phyloP scores from a whole-genome alignment of 2,797 vertebrate genomes.

The Lithobates pipiens region DNA sequence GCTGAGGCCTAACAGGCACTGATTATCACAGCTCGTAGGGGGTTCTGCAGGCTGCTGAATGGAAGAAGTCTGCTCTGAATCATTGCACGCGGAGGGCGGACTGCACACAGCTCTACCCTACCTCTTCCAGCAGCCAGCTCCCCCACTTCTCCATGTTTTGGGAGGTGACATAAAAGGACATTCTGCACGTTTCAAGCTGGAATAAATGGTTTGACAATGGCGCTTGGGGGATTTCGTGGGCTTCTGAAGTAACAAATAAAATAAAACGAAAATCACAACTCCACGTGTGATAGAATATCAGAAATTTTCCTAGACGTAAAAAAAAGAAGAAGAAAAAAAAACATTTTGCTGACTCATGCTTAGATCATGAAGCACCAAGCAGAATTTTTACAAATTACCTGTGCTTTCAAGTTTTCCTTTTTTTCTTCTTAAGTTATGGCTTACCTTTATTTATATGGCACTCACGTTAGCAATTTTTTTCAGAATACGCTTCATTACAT shows the following conservation, averaged over 20 bases:
- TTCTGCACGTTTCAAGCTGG: conserved; percentile 13
- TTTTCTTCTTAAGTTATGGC: too few relatives aligned
- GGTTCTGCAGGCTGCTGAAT: conserved; percentile 80
- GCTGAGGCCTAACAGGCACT: conserved; percentile 88
- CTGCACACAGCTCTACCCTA: neutral
- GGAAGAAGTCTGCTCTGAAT: conserved; percentile 77
- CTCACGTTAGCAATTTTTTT: too few relatives aligned
- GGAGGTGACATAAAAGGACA: conserved; percentile 23
- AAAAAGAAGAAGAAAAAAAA: neutral
- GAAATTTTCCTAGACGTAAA: neutral
- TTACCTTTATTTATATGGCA: too few relatives aligned
- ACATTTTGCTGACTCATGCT: conserved; percentile 15
- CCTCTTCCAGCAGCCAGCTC: neutral
- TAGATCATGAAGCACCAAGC: neutral
- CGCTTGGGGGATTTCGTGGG: conserved; percentile 1
- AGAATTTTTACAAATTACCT: neutral
- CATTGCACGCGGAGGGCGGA: conserved; percentile 24
- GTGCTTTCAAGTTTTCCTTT: neutral
- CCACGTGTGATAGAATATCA: conserved; percentile 14
- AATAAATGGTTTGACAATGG: conserved; percentile 39
- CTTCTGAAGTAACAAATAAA: conserved; percentile 6
- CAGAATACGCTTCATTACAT: too few relatives aligned
- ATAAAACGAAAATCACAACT: conserved; percentile 9
- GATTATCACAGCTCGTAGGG: conserved; percentile 85
- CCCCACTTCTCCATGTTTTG: conserved; percentile 16